These are phyloP conservation scores for Eupithecia subfuscata DNA, from an alignment of 2,888 invertebrate species.

Conservation along the genomic window DNA sequence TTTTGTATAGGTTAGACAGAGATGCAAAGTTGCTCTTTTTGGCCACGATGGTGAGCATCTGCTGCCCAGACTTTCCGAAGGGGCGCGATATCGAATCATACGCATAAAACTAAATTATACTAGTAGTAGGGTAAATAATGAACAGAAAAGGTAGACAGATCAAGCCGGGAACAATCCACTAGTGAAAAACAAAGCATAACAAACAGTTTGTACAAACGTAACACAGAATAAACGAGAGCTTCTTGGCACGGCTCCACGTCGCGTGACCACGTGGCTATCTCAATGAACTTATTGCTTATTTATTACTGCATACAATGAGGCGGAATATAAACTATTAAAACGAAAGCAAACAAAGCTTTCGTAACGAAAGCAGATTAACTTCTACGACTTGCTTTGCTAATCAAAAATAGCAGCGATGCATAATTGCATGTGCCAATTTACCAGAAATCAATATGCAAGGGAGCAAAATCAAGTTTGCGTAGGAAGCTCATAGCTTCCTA, in stretches of 20 bases:
- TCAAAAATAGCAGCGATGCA: not conserved
- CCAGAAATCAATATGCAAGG: not conserved
- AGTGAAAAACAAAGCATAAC: conserved; percentile 4
- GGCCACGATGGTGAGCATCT: too few relatives aligned
- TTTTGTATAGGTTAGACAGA: too few relatives aligned
- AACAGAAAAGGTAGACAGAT: not conserved
- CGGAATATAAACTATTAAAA: not conserved
- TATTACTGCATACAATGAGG: conserved; percentile 18
- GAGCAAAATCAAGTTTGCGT: not conserved
- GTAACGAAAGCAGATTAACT: not conserved
- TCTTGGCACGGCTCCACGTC: conserved; percentile 13
- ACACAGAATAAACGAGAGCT: not conserved
- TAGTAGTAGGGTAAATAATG: too few relatives aligned
- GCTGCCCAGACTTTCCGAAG: too few relatives aligned
- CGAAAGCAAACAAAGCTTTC: not conserved
- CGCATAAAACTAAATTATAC: too few relatives aligned
- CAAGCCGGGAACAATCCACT: not conserved
- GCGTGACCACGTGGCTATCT: conserved; percentile 13
- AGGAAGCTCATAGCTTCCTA: too few relatives aligned
- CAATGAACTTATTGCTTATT: conserved; percentile 25
- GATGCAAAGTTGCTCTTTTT: too few relatives aligned
- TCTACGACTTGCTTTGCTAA: not conserved
- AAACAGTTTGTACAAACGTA: conserved; percentile 2
- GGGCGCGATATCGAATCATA: not conserved
- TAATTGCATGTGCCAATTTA: not conserved